Evolutionary conservation across 2,797 vertebrate species (phyloP), one percentile per base, ranked within the genome.

Genomic region (Crax fasciolata): DNA sequence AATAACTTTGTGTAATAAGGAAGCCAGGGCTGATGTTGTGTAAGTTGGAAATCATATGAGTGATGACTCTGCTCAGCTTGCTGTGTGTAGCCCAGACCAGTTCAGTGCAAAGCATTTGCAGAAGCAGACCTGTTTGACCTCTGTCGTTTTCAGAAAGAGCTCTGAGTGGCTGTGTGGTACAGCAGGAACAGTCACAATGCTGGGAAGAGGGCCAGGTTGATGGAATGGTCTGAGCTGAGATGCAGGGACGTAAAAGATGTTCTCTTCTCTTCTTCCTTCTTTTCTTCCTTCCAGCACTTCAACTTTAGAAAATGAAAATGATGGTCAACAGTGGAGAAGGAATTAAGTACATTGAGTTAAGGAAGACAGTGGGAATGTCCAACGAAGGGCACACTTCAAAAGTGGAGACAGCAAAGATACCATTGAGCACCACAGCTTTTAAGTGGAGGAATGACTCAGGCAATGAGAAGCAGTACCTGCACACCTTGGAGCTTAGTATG

Each of bases 1-100:
- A 93, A 95, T 92, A 85, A 83, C 87, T 91, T 94, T 57, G 70
- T 66, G 72, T 76, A 89, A 89, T 86, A 89, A 90, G 66, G 44
- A 88, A 88, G 63, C 32, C 63, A 24, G 80, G 51, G 65, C 48
- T 81, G 76, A 48, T 57, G 51, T 44, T 63, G 41, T 52, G 43
- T 52, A 75, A 91, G 13, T 4, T 70, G 68, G 71, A 92, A 93
- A 86, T 39, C 41, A 39, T 19, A 2, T 30, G 72, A 78, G 30
- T 89, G 48, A 32, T 43, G 23, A 8, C 44, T 62, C n/a, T 35
- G 38, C 28, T 68, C 44, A 32, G 23, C 12, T 38, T 55, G 12
- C 66, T 85, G 11, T 66, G 51, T 72, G 30, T 62, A 63, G 11
- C 61, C 3, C 2, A 90, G 43, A 12, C 8, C 28, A 19, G 21